Conservation (phyloP, 2,888 invertebrate species). For the Apodemia duryi region DNA sequence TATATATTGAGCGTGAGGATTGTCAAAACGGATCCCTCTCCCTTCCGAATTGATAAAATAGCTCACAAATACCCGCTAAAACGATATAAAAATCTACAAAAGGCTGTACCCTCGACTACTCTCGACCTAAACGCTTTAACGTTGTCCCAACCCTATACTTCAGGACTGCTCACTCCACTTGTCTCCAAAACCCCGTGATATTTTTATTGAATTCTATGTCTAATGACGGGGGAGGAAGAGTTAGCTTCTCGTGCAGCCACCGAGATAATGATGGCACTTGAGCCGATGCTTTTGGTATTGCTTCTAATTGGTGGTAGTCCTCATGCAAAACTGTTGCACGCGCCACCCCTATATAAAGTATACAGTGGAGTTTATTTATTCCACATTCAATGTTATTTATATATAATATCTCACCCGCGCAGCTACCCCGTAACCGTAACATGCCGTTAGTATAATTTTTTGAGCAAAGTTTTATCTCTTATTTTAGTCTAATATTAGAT, state of each 20-base stretch:
- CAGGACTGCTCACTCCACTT: slow-evolving; percentile 78
- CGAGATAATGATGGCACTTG: slow-evolving; percentile 78
- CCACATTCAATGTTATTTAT: slow-evolving; percentile 19
- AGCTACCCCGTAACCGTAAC: no score
- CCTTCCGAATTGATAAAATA: slow-evolving; percentile 72
- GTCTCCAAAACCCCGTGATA: slow-evolving; percentile 74
- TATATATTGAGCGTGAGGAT: slow-evolving; percentile 36
- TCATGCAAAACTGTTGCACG: slow-evolving; percentile 76
- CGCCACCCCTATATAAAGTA: slow-evolving; percentile 57
- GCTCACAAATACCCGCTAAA: slow-evolving; percentile 62
- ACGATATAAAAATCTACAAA: slow-evolving; percentile 74
- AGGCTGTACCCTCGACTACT: slow-evolving; percentile 66
- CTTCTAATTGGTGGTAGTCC: slow-evolving; percentile 74
- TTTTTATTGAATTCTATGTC: slow-evolving; percentile 60
- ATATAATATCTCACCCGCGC: not conserved
- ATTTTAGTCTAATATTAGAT: no score
- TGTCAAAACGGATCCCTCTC: slow-evolving; percentile 61
- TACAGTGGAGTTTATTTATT: slow-evolving; percentile 28
- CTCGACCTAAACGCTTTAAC: slow-evolving; percentile 78
- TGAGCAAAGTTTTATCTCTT: no score
- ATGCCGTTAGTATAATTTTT: no score
- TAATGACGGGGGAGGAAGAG: slow-evolving; percentile 49
- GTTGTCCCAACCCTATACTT: slow-evolving; percentile 72
- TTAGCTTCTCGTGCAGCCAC: slow-evolving; percentile 46
- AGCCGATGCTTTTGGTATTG: slow-evolving; percentile 70